Percentiles rank a stretch among this genome's conserved stretches.
These are phyloP conservation scores for Tricholauxania praeusta DNA, from an alignment of 2,888 invertebrate species.

Conservation along the genomic window DNA sequence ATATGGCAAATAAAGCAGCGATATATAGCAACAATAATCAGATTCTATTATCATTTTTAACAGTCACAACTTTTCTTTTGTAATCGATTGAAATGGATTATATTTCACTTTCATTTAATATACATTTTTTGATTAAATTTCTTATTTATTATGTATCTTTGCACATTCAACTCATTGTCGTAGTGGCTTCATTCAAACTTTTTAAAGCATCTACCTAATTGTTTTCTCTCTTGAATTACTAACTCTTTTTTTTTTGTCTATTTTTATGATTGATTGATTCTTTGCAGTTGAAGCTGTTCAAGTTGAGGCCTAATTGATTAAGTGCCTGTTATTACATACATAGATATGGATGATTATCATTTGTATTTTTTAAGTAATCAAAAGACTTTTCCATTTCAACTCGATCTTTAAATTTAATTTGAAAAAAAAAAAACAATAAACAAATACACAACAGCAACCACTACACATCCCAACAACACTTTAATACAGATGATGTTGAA, in stretches of 20 bases:
- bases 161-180: background rate
- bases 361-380: conserved; percentile 53
- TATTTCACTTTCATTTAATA: background rate
- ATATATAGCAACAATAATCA: background rate
- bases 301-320: conserved; percentile 66
- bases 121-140: conserved; percentile 9
- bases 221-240: conserved; percentile 52
- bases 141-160: background rate
- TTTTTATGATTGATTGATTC: conserved; percentile 66
- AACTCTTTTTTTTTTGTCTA: conserved; percentile 57
- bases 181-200: background rate
- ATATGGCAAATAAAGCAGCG: no score
- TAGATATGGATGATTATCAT: conserved; percentile 58
- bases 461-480: conserved; percentile 43
- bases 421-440: conserved; percentile 23
- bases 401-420: conserved; percentile 34
- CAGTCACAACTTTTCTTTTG: background rate
- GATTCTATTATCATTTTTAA: conserved; percentile 6
- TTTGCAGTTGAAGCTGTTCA: conserved; percentile 68
- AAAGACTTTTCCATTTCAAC: conserved; percentile 56
- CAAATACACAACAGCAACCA: conserved; percentile 41
- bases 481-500: conserved; percentile 40
- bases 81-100: conserved; percentile 19
- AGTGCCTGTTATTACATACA: conserved; percentile 54
- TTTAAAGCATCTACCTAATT: conserved; percentile 4